Percentiles rank a stretch among this genome's conserved stretches.
Evolutionary conservation across 2,888 invertebrate genomes (phyloP).

Genomic region (Pocota personata): DNA sequence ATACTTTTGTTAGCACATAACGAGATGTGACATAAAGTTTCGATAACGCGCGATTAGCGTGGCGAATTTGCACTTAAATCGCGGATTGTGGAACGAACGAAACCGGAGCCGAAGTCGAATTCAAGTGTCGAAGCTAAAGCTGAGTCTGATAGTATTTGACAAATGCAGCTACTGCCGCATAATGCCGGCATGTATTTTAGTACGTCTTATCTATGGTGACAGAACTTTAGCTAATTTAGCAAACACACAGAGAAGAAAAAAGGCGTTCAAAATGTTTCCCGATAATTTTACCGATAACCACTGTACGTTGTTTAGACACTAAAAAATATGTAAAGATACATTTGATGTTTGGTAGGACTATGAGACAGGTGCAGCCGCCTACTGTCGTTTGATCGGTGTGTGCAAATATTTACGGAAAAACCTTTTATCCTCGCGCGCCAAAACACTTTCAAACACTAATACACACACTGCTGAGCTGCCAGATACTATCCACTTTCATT

Average conservation of each 20-base stretch:
- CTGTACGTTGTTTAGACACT: slow-evolving; percentile 14
- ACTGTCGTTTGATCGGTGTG: slow-evolving; percentile 30
- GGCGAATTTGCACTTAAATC: slow-evolving; percentile 68
- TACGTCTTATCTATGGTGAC: slow-evolving; percentile 43
- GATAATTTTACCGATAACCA: slow-evolving; percentile 23
- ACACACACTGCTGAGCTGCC: slow-evolving; percentile 11
- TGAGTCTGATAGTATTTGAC: slow-evolving; percentile 36
- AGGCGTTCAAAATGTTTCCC: slow-evolving; percentile 31
- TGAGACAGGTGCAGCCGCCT: slow-evolving; percentile 58
- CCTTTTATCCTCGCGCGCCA: slow-evolving; percentile 71
- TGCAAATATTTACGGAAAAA: slow-evolving; percentile 49
- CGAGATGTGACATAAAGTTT: slow-evolving; percentile 37
- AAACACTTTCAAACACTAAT: slow-evolving; percentile 44
- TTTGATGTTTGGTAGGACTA: not conserved
- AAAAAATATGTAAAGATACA: not conserved
- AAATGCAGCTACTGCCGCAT: slow-evolving; percentile 37
- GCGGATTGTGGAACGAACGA: slow-evolving; percentile 60
- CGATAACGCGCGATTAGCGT: slow-evolving; percentile 70
- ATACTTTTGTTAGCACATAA: not conserved
- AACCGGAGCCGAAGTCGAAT: slow-evolving; percentile 48
- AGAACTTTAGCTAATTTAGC: slow-evolving; percentile 40
- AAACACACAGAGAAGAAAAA: slow-evolving; percentile 9
- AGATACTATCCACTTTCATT: slow-evolving; percentile 53
- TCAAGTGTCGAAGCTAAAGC: slow-evolving; percentile 13
- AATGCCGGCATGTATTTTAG: slow-evolving; percentile 44